Evolutionary conservation across 2,797 vertebrate genomes (phyloP).

Genomic region (Acanthurus lineatus): DNA sequence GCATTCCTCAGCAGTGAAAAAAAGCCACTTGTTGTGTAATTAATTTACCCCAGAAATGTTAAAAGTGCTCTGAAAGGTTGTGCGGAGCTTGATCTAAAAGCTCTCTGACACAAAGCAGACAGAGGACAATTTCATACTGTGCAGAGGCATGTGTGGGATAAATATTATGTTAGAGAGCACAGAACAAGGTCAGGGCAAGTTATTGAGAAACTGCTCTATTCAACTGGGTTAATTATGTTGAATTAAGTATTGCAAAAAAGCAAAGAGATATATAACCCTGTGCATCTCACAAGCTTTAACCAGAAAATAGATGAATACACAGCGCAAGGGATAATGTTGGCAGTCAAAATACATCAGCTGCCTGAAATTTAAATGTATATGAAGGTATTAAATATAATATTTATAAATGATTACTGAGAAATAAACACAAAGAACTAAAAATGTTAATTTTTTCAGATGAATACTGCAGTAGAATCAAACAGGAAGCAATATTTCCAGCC

Average conservation of each 20-base stretch:
- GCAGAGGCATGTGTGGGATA: slow-evolving; percentile 13
- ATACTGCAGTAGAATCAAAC: no score
- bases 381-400: not conserved
- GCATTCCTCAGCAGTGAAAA: slow-evolving; percentile 10
- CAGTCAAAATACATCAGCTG: not conserved
- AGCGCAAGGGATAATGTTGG: not conserved
- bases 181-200: slow-evolving; percentile 10
- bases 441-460: no score
- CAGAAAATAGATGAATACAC: not conserved
- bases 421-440: no score
- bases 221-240: not conserved
- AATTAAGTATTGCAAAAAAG: slow-evolving; percentile 12
- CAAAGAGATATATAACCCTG: not conserved
- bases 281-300: not conserved
- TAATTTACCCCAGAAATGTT: slow-evolving; percentile 51
- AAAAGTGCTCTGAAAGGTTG: slow-evolving; percentile 47
- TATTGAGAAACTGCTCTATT: not conserved
- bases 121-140: slow-evolving; percentile 41
- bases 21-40: slow-evolving; percentile 59
- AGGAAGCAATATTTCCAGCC: no score
- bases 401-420: not conserved
- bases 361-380: not conserved
- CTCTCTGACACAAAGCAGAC: slow-evolving; percentile 54
- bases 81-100: slow-evolving; percentile 50
- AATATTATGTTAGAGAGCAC: slow-evolving; percentile 1